These are phyloP conservation scores for Coracias cyanogaster DNA, from an alignment of 2,797 vertebrate genomes.

Conservation along the genomic window DNA sequence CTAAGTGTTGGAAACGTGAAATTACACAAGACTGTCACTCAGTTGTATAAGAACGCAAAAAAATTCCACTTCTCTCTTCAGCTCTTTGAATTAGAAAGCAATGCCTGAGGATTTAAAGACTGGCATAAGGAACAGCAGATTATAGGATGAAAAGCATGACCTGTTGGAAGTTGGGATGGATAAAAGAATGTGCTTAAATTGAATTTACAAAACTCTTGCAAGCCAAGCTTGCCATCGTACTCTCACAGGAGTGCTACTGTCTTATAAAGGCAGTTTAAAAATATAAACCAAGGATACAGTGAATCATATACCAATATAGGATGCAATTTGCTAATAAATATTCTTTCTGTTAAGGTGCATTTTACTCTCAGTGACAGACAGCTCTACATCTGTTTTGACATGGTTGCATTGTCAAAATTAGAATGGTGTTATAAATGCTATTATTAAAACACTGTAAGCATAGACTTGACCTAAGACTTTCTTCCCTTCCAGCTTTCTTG, in stretches of 20 bases:
- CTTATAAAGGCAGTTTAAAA: background rate
- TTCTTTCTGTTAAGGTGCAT: background rate
- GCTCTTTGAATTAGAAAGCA: slow-evolving; percentile 11
- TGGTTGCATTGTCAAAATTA: background rate
- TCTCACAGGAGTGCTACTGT: background rate
- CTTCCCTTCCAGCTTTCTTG: background rate
- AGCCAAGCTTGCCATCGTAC: background rate
- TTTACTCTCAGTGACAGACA: background rate
- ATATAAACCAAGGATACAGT: background rate
- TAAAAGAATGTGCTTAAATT: slow-evolving; percentile 20
- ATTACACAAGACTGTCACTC: background rate
- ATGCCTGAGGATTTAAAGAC: background rate
- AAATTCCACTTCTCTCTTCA: slow-evolving; percentile 5
- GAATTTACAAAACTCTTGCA: background rate
- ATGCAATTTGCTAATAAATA: background rate
- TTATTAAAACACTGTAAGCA: background rate
- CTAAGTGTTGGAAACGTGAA: background rate
- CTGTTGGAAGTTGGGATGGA: slow-evolving; percentile 18
- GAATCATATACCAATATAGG: background rate
- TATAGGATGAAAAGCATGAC: slow-evolving; percentile 35
- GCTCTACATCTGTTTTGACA: background rate
- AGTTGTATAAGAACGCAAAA: background rate
- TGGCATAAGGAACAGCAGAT: background rate
- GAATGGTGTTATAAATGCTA: background rate
- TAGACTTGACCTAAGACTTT: background rate